Percentiles rank a stretch among this genome's conserved stretches.
These are phyloP conservation scores for Phallusia fumigata DNA, from an alignment of 23 tunicate genomes.

Conservation along the genomic window DNA sequence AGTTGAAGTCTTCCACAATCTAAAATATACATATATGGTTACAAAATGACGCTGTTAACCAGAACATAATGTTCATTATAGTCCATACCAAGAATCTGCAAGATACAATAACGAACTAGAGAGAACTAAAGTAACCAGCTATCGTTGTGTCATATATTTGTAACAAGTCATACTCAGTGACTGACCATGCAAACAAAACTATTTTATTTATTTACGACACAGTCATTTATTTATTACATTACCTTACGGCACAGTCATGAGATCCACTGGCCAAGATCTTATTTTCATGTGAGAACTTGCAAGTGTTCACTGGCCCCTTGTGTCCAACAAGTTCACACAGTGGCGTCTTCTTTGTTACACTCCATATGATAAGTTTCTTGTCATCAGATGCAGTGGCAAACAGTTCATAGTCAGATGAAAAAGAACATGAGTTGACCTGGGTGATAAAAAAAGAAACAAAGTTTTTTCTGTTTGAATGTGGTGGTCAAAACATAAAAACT, in stretches of 20 bases:
- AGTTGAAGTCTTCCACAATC: constrained; percentile 52
- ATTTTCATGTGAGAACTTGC: constrained; percentile 58
- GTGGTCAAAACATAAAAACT: too few relatives aligned
- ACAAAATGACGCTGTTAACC: too few relatives aligned
- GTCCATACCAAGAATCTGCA: too few relatives aligned
- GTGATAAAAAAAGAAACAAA: background rate
- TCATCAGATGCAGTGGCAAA: constrained; percentile 85
- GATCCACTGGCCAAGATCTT: constrained; percentile 82
- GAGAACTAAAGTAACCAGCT: too few relatives aligned
- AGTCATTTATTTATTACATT: constrained; percentile 6
- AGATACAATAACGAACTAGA: too few relatives aligned
- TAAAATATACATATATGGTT: constrained; percentile 6
- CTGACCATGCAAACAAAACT: too few relatives aligned
- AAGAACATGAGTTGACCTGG: constrained; percentile 71
- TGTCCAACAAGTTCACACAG: constrained; percentile 71
- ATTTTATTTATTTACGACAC: too few relatives aligned
- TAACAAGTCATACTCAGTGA: too few relatives aligned
- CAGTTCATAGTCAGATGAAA: constrained; percentile 55
- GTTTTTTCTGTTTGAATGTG: too few relatives aligned
- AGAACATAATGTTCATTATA: too few relatives aligned
- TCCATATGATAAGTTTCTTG: constrained; percentile 60
- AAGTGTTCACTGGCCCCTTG: constrained; percentile 70
- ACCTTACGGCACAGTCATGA: constrained; percentile 54
- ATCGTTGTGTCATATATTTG: background rate
- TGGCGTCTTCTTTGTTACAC: constrained; percentile 28